Percentiles rank a stretch among this genome's conserved stretches.
Evolutionary conservation across 2,113 vertebrate species (phyloP).

Genomic region (Ramphastos sulfuratus): DNA sequence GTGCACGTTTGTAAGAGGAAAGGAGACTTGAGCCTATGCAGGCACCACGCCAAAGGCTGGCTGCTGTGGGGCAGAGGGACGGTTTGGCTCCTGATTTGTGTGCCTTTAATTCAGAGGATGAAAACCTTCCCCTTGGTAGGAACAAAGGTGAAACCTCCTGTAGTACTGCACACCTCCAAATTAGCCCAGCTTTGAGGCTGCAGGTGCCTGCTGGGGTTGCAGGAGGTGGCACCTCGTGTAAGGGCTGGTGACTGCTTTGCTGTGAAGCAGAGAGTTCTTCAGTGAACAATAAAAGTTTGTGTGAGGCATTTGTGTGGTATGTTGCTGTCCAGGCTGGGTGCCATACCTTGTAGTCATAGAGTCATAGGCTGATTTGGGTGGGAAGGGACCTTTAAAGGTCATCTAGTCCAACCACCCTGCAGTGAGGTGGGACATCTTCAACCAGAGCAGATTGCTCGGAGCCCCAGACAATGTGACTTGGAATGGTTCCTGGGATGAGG

Average conservation of each 20-base stretch:
- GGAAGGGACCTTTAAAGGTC: not conserved
- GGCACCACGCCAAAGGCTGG: not conserved
- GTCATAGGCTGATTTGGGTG: not conserved
- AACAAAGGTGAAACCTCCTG: not conserved
- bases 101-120: not conserved
- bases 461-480: not conserved
- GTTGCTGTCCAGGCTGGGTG: not conserved
- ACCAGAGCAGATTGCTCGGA: not conserved
- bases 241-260: not conserved
- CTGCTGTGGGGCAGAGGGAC: not conserved
- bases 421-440: not conserved
- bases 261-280: not conserved
- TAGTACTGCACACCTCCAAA: fast-evolving
- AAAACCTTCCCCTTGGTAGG: not conserved
- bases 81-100: not conserved
- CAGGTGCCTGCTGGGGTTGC: not conserved
- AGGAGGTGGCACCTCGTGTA: fast-evolving
- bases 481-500: not conserved
- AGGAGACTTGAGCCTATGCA: not conserved
- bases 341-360: not conserved
- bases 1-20: fast-evolving
- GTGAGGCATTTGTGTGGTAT: not conserved
- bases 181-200: fast-evolving
- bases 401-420: not conserved
- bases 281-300: conserved; percentile 33